Conservation (phyloP, 2,113 vertebrate species). For the Aldabrachelys gigantea region DNA sequence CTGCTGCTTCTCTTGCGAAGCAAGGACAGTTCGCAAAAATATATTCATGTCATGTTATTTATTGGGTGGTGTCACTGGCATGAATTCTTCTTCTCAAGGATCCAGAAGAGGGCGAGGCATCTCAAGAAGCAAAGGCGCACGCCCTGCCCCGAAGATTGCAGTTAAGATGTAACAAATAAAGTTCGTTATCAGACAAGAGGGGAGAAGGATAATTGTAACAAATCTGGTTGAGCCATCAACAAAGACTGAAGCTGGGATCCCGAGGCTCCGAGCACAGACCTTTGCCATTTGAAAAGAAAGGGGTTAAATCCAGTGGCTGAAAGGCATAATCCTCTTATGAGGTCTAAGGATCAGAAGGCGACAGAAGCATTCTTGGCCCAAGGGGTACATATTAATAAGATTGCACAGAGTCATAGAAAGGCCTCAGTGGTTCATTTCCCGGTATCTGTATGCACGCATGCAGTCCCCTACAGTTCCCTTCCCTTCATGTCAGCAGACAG, state of each 20-base stretch:
- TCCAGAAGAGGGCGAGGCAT: fast-evolving
- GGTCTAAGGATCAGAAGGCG: background rate
- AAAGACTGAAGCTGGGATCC: background rate
- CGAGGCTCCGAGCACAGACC: background rate
- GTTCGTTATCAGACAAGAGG: fast-evolving
- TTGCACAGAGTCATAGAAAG: background rate
- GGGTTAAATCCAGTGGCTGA: background rate
- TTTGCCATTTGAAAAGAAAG: background rate
- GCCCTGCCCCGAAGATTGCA: background rate
- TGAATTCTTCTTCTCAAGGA: background rate
- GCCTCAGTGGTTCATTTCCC: background rate
- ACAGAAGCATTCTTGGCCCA: background rate
- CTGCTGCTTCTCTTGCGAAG: background rate
- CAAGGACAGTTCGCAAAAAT: background rate
- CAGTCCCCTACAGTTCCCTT: background rate
- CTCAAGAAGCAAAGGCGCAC: background rate
- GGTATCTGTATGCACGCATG: background rate
- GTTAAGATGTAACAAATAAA: background rate
- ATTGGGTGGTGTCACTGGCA: background rate
- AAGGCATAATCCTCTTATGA: background rate
- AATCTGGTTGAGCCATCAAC: background rate
- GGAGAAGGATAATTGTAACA: background rate
- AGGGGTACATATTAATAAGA: background rate
- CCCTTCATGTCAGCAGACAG: no score
- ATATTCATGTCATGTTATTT: background rate